phyloP scores from a whole-genome alignment of 1,140 invertebrate species.

The Stegodyphus dumicola region DNA sequence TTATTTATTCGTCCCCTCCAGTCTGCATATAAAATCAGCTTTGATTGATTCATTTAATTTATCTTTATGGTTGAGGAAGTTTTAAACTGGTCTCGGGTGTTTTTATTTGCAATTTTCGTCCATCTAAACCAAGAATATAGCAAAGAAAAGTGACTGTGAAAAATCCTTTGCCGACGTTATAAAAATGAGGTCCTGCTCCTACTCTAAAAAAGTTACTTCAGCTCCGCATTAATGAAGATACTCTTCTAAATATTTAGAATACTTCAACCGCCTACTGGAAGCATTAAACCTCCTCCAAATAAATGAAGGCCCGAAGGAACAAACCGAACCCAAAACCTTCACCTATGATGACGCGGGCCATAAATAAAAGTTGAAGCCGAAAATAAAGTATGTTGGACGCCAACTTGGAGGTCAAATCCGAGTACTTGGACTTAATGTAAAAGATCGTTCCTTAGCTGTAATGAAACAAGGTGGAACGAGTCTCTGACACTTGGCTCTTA shows the following conservation, averaged over 20 bases:
- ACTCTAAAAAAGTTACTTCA: no score
- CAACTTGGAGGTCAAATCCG: background rate
- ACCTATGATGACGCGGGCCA: background rate
- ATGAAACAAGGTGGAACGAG: slow-evolving; percentile 32
- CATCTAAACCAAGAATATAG: no score
- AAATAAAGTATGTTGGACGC: slow-evolving; percentile 9
- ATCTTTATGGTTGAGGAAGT: no score
- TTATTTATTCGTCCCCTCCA: no score
- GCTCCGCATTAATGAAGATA: no score
- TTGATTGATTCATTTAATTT: no score
- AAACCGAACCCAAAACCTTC: background rate
- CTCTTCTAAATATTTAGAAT: background rate
- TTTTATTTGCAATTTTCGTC: no score
- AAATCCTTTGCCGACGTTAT: no score
- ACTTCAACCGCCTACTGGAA: background rate
- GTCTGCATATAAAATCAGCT: no score
- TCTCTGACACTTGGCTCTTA: background rate
- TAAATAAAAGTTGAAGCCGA: background rate
- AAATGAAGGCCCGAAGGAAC: background rate
- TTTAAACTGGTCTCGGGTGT: no score
- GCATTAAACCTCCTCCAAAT: background rate
- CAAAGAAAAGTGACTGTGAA: no score
- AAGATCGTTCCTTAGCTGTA: slow-evolving; percentile 13
- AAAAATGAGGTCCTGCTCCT: no score
- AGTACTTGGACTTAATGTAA: background rate